Conservation (phyloP, 2,797 vertebrate genomes). For the Enteromius fasciolatus region DNA sequence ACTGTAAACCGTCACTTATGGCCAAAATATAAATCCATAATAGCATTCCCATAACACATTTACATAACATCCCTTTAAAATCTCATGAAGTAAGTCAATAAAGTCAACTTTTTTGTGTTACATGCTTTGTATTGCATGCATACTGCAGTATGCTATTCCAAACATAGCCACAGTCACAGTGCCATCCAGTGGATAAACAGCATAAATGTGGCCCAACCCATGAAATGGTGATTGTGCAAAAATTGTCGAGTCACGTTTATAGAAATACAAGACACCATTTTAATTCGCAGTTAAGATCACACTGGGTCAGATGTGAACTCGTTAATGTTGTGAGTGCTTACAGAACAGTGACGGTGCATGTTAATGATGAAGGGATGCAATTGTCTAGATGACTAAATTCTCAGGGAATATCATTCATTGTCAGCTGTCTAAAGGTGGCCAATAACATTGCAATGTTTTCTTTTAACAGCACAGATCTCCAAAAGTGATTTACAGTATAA, state of each 20-base stretch:
- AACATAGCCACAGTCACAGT: slow-evolving; percentile 21
- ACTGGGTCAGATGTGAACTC: background rate
- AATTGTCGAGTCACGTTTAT: background rate
- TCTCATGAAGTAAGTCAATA: background rate
- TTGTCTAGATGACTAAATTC: slow-evolving; percentile 43
- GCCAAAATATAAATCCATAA: background rate
- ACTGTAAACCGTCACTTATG: background rate
- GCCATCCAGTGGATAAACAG: slow-evolving; percentile 35
- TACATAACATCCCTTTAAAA: background rate
- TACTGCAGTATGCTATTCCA: slow-evolving; percentile 1
- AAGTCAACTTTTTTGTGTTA: background rate
- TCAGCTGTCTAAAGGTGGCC: slow-evolving; percentile 1
- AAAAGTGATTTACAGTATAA: background rate
- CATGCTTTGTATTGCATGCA: background rate
- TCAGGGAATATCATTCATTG: slow-evolving; percentile 52
- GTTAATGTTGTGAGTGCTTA: too few relatives aligned
- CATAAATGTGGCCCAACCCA: background rate
- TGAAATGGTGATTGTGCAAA: slow-evolving; percentile 31
- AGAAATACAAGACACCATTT: slow-evolving; percentile 1
- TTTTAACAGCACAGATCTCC: slow-evolving; percentile 18
- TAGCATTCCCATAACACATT: background rate
- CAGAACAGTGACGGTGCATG: slow-evolving; percentile 10
- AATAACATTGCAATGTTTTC: background rate
- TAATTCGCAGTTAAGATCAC: background rate
- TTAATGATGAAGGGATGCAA: slow-evolving; percentile 27